Evolutionary conservation across 2,888 invertebrate species (phyloP).

Genomic region (Azorinus chamasolen): DNA sequence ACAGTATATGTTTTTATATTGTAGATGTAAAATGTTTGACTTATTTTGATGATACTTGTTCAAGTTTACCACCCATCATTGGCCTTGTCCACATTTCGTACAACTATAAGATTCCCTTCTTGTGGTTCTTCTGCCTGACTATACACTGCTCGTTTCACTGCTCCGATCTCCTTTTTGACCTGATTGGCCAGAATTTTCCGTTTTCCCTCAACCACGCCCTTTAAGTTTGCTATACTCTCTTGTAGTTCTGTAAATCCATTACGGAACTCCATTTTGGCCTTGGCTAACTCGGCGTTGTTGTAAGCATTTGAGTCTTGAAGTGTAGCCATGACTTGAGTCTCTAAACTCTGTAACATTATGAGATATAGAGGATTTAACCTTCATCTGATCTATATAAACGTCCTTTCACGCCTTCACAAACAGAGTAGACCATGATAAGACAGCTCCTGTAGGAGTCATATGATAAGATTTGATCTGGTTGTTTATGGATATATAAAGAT

Average conservation of each 20-base stretch:
- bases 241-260: slow-evolving; percentile 85
- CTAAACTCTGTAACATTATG: slow-evolving; percentile 64
- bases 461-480: no score
- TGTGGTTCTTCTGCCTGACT: slow-evolving; percentile 48
- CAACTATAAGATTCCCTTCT: slow-evolving; percentile 39
- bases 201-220: slow-evolving; percentile 84
- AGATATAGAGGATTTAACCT: no score
- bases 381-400: no score
- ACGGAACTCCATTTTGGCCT: slow-evolving; percentile 83
- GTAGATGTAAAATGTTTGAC: no score
- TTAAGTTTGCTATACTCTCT: slow-evolving; percentile 84
- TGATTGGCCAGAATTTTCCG: slow-evolving; percentile 84
- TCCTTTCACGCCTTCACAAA: no score
- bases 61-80: slow-evolving; percentile 35
- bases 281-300: slow-evolving; percentile 78
- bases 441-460: no score
- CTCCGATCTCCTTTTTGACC: slow-evolving; percentile 84
- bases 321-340: slow-evolving; percentile 69
- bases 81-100: slow-evolving; percentile 31
- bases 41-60: no score
- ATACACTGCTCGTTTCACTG: slow-evolving; percentile 82
- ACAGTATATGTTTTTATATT: no score
- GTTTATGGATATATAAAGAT: no score
- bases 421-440: no score
- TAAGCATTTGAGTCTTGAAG: slow-evolving; percentile 70